Evolutionary conservation across 53 echinoderm and acorn worm species (phyloP).

Genomic region (Echinarachnius parma): DNA sequence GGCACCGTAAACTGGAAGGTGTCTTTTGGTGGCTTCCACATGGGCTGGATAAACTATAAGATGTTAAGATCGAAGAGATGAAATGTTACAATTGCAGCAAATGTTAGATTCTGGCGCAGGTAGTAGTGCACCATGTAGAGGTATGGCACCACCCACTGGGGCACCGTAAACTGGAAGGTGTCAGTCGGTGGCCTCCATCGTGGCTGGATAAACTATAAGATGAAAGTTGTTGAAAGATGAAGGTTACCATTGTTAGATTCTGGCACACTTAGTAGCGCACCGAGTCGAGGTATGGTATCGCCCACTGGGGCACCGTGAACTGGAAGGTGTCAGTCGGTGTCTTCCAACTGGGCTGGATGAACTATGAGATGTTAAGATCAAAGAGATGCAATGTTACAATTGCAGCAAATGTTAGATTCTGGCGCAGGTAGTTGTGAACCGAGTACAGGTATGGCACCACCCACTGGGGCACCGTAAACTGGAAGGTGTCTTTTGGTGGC

Average conservation of each 20-base stretch:
- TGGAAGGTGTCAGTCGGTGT: constrained; percentile 66
- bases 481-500: constrained; percentile 65
- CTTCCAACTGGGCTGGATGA: constrained; percentile 77
- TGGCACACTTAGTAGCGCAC: constrained; percentile 84
- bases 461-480: constrained; percentile 73
- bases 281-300: constrained; percentile 67
- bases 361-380: too few relatives aligned
- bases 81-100: too few relatives aligned
- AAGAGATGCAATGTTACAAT: too few relatives aligned
- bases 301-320: constrained; percentile 75
- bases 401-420: too few relatives aligned
- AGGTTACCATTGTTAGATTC: too few relatives aligned
- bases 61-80: too few relatives aligned
- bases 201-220: constrained; percentile 85
- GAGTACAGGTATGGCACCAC: constrained; percentile 70
- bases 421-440: constrained; percentile 81
- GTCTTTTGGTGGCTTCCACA: constrained; percentile 56
- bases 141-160: constrained; percentile 58
- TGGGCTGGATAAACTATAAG: constrained; percentile 90
- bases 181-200: constrained; percentile 59
- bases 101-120: constrained; percentile 95
- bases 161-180: constrained; percentile 75
- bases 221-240: not conserved
- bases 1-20: constrained; percentile 80
- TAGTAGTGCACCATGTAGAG: constrained; percentile 82